These are phyloP conservation scores for Rhea americana DNA, from an alignment of 2,113 vertebrate genomes.

Conservation along the genomic window DNA sequence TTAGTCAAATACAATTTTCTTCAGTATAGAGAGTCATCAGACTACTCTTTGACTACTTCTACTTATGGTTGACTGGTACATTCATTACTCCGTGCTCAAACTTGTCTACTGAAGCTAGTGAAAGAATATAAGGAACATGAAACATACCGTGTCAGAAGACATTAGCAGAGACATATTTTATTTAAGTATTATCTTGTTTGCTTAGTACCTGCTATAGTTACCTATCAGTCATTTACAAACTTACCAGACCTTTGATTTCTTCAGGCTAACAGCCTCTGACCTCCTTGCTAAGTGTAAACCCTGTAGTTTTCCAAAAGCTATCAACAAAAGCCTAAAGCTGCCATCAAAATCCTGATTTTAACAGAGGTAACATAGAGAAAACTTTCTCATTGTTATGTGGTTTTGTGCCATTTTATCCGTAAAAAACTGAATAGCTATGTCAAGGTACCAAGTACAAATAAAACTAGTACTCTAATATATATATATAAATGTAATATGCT, in stretches of 20 bases:
- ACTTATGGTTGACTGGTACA: not conserved
- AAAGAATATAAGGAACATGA: not conserved
- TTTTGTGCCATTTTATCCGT: not conserved
- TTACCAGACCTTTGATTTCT: not conserved
- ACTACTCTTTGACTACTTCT: not conserved
- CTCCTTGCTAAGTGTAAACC: not conserved
- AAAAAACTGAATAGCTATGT: not conserved
- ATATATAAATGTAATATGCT: not conserved
- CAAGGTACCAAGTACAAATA: not conserved
- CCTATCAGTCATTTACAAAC: not conserved
- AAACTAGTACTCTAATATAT: not conserved
- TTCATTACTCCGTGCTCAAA: not conserved
- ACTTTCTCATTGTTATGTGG: fast-evolving
- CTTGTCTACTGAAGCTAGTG: not conserved
- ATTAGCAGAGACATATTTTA: not conserved
- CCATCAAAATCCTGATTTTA: not conserved
- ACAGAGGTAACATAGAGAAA: not conserved
- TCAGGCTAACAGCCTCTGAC: not conserved
- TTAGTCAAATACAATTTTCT: not conserved
- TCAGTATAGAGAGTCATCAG: not conserved
- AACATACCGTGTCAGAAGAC: not conserved
- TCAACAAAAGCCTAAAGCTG: not conserved
- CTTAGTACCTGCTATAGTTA: not conserved
- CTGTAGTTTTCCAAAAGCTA: not conserved
- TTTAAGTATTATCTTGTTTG: not conserved